Evolutionary conservation across 2,888 invertebrate species (phyloP), one percentile per base, ranked within the genome.

Genomic region (Endotricha flammealis): DNA sequence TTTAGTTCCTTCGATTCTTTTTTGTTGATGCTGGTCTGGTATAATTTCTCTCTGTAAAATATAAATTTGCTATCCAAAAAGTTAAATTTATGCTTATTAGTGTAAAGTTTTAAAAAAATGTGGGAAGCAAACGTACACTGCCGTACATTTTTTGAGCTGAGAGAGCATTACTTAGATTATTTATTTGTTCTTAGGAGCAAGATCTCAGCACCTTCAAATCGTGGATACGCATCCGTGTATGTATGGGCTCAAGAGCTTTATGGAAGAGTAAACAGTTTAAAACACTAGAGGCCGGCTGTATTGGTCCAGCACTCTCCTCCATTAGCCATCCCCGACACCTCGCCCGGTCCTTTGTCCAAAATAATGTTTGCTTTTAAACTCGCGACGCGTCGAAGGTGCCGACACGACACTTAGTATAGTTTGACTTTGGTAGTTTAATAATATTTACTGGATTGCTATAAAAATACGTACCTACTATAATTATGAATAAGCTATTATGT

Each of bases 181-280:
- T 56, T 65, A 59, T 71, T 69, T 65, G 54, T 46, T 39, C 17
- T 48, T 50, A 48, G 51, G 56, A 55, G 53, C 52, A 45, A 61
- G 69, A 70, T 68, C 57, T 65, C 61, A 69, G 50, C 49, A 49
- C 47, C 55, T 50, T 44, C 49, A 48, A 54, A n/a, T n/a, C 53
- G 54, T 50, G 57, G 60, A 62, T 60, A 63, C 55, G 63, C 61
- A 61, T 57, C 61, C 60, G 64, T 57, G 48, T 54, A 63, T 57
- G 48, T 54, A 57, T 64, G 59, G 57, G 52, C 66, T 75, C 66
- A 67, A 85, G 78, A 77, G 86, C 77, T 85, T 85, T 86, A 86
- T 86, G 86, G 85, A 69, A 79, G 71, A 70, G 80, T 70, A 86
- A 87, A 87, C 82, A 87, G 72, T 86, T 87, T 87, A 87, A 87